Conservation (phyloP, 2,888 invertebrate genomes). For the Helobdella robusta region DNA sequence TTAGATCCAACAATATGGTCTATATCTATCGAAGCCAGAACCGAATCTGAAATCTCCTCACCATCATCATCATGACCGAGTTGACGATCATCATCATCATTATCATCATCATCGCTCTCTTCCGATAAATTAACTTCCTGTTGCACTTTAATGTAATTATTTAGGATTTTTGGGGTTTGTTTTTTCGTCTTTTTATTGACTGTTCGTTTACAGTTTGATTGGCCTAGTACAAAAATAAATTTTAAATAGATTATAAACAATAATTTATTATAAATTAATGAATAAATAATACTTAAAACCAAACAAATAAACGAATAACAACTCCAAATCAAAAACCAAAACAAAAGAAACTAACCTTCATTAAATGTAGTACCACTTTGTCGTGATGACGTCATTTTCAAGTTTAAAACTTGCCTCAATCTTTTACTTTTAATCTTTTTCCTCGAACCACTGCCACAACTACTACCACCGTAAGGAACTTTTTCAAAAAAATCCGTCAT, state of each 20-base stretch:
- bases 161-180: no score
- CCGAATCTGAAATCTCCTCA: background rate
- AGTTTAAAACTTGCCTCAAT: background rate
- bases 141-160: no score
- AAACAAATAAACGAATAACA: no score
- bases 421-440: slow-evolving; percentile 1
- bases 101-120: background rate
- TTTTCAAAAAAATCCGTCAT: slow-evolving; percentile 7
- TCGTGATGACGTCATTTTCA: background rate
- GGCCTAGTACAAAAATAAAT: no score
- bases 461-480: background rate
- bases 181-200: no score
- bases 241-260: no score
- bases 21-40: background rate
- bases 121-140: slow-evolving; percentile 6
- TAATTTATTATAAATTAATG: no score
- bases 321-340: no score
- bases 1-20: background rate
- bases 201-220: no score
- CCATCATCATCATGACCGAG: slow-evolving; percentile 11
- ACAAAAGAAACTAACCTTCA: no score
- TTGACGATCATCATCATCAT: slow-evolving; percentile 19
- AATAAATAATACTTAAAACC: no score
- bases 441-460: background rate
- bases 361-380: no score